Evolutionary conservation across 2,113 vertebrate genomes (phyloP).

Genomic region (Gopherus flavomarginatus): DNA sequence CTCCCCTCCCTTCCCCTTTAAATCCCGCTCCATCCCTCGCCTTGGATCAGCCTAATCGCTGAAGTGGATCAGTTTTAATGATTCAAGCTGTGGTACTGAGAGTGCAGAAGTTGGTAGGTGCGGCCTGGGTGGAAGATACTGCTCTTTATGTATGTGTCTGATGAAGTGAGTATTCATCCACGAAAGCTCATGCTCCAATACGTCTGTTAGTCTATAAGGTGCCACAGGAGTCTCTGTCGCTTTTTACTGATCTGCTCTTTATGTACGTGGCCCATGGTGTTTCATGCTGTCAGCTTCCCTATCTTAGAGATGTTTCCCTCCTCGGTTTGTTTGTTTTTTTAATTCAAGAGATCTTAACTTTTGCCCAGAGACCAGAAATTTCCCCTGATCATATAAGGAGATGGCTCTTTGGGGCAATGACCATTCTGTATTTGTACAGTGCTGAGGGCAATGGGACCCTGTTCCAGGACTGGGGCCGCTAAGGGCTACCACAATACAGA

Average conservation of each 20-base stretch:
- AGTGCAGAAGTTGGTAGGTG: neutral
- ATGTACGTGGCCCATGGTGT: neutral
- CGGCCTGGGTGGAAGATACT: neutral
- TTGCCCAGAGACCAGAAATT: neutral
- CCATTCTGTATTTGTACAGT: neutral
- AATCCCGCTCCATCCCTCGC: slow-evolving; percentile 56
- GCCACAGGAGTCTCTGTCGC: no score
- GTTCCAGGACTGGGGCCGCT: neutral
- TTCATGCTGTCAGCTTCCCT: neutral
- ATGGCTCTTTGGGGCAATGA: neutral
- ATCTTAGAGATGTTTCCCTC: neutral
- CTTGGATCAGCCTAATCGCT: slow-evolving; percentile 69
- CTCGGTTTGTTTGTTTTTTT: neutral
- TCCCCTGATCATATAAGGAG: neutral
- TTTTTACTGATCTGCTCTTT: neutral
- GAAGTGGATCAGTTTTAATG: slow-evolving; percentile 55
- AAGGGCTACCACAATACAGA: neutral
- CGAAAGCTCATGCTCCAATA: no score
- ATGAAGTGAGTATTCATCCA: no score
- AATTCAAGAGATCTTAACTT: neutral
- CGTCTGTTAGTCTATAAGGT: no score
- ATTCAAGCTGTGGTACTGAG: slow-evolving; percentile 32
- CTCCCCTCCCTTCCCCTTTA: slow-evolving; percentile 63
- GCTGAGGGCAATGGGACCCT: neutral
- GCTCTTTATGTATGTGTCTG: neutral